Evolutionary conservation across 2,888 invertebrate genomes (phyloP), one percentile per base, ranked within the genome.

Genomic region (Tetramorium bicarinatum): DNA sequence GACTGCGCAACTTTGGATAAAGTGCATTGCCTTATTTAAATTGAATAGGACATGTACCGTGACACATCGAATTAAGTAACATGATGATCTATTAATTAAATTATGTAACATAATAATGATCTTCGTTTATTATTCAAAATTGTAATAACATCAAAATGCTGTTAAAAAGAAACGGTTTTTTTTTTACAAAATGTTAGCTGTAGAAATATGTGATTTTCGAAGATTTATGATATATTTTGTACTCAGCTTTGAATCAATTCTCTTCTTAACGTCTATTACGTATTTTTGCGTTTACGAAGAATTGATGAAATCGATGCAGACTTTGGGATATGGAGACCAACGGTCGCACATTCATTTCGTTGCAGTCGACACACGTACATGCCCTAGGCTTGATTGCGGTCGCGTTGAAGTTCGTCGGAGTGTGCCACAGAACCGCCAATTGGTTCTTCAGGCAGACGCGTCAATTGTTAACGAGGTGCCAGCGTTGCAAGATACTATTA

Each of bases 11-110:
- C 85, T 85, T 81, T 77, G 75, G 71, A 41, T 67, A 59, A 76
- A 84, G 82, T 88, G 81, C 86, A 89, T 90, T 89, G 86, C 86
- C 69, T 88, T 82, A 89, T 87, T 90, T 91, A 88, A 87, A 89
- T 87, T 81, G 75, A 15, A 11, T 38, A 52, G 8, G 25, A 29
- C 41, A 21, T 61, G 69, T 83, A 52, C 21, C 34, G 21, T 38
- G 54, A 54, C 54, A 54, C 54, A 56, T 25, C 11, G 1, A 1
- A 21, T 67, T 7, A 59, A 11, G 3, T 67, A 67, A 67, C 3
- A 15, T 18, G 25, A 25, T 25, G 25, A 25, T 25, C 25, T 25
- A 25, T n/a, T n/a, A n/a, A n/a, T n/a, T n/a, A n/a, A 0, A 21
- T 66, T 6, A 59, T 15, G 3, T 67, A 67, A 67, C 3, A 15